Base-by-base conservation (phyloP, 2,113 vertebrate genomes). In the Plecturocebus donacophilus region DNA sequence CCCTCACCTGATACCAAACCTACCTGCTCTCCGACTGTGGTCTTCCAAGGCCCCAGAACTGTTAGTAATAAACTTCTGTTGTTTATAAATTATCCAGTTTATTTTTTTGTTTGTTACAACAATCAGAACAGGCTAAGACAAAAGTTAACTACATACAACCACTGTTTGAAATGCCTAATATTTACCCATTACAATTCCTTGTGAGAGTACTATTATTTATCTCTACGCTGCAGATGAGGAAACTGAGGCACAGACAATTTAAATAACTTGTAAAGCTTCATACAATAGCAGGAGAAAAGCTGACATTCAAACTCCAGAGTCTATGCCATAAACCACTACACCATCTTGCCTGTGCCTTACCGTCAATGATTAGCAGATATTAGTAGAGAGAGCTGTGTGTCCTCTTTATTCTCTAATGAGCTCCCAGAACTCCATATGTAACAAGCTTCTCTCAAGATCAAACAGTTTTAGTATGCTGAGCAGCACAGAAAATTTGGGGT, bases 401-500 rank as follows among this genome's bases (percentile, higher is more conserved):
- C 32, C 45, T 82, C 73, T 70, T 71, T 61, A 42, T 70, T 90
- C 71, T 66, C 95, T 66, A 87, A 79, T 49, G 54, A 96, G 58
- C 49, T 71, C 87, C 64, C 66, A 14, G 66, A 75, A 47, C 58
- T 68, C 73, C 27, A 38, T 23, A 56, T 13, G 45, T 66, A 86
- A 45, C 45, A 58, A 88, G 76, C 52, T 94, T 96, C 87, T 86
- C 47, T 93, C 3, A 45, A 81, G 96, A 96, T 96, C 93, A 91
- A 97, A 96, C 66, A 40, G 71, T 70, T 52, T 82, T 40, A 45
- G 47, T 20, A 10, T 23, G 32, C 95, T 83, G 94, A 90, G 71
- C 77, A 92, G 40, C 87, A 90, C 14, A 70, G 95, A 97, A 93
- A 93, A 96, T 73, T 8, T 47, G 70, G 42, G 94, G 76, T 96